These are phyloP conservation scores for Pseudococcus viburni DNA, from an alignment of 2,888 invertebrate species.

Conservation along the genomic window DNA sequence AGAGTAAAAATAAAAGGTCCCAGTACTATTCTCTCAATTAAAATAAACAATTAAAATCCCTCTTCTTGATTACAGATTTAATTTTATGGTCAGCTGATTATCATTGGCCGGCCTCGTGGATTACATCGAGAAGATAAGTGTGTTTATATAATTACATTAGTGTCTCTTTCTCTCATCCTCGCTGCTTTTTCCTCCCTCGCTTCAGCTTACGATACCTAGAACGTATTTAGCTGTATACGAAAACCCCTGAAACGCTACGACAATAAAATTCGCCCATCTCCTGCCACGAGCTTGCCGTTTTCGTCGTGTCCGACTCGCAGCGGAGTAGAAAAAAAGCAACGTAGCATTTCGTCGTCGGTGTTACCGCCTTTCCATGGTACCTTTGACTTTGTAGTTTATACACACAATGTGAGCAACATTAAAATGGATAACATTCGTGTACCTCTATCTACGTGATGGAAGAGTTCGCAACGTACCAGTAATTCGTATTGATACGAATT, in stretches of 20 bases:
- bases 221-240: not conserved
- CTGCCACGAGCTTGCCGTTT: not conserved
- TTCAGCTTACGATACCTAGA: not conserved
- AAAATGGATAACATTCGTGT: too few relatives aligned
- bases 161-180: not conserved
- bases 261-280: not conserved
- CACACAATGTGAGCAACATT: too few relatives aligned
- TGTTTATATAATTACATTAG: conserved; percentile 31
- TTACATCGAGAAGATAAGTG: conserved; percentile 39
- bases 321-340: not conserved
- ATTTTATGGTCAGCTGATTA: conserved; percentile 43
- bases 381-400: too few relatives aligned
- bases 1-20: conserved; percentile 14
- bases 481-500: too few relatives aligned
- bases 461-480: too few relatives aligned
- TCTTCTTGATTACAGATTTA: conserved; percentile 39
- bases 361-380: too few relatives aligned
- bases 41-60: conserved; percentile 39
- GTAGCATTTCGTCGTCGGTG: not conserved
- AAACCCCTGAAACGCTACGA: conserved; percentile 12
- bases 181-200: not conserved
- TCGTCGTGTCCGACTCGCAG: not conserved
- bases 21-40: conserved; percentile 17
- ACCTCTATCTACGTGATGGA: too few relatives aligned
- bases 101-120: not conserved